Evolutionary conservation across 2,888 invertebrate species (phyloP).

Genomic region (Apodemia hepburni): DNA sequence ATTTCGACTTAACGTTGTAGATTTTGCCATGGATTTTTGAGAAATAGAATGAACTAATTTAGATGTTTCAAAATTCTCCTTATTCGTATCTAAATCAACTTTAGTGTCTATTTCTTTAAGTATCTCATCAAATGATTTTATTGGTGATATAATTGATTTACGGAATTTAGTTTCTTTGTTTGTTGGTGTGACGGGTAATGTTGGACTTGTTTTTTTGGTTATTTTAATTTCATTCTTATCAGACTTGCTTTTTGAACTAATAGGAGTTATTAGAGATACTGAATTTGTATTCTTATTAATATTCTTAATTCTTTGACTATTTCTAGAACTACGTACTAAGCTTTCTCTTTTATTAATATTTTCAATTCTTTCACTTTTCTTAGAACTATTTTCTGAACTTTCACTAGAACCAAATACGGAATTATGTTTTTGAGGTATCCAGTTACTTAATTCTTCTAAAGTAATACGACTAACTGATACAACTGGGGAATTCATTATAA

Average conservation of each 20-base stretch:
- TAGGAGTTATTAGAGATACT: background rate
- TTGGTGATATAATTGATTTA: slow-evolving; percentile 49
- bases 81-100: background rate
- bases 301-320: background rate
- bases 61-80: background rate
- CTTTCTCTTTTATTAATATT: background rate
- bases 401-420: slow-evolving; percentile 22
- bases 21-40: background rate
- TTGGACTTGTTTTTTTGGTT: background rate
- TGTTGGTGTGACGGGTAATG: background rate
- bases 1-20: background rate
- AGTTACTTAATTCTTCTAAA: slow-evolving; percentile 31
- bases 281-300: background rate
- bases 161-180: slow-evolving; percentile 16
- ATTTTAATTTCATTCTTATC: slow-evolving; percentile 8
- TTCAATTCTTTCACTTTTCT: background rate
- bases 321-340: background rate
- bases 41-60: background rate
- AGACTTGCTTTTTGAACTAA: background rate
- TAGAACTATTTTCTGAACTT: slow-evolving; percentile 22
- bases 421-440: slow-evolving; percentile 31
- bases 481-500: slow-evolving; percentile 20
- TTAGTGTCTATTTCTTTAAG: slow-evolving; percentile 15
- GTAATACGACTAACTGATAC: slow-evolving; percentile 31
- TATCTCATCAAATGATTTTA: slow-evolving; percentile 41